Conservation (phyloP, 2,797 vertebrate genomes). For the Gallirallus australis region DNA sequence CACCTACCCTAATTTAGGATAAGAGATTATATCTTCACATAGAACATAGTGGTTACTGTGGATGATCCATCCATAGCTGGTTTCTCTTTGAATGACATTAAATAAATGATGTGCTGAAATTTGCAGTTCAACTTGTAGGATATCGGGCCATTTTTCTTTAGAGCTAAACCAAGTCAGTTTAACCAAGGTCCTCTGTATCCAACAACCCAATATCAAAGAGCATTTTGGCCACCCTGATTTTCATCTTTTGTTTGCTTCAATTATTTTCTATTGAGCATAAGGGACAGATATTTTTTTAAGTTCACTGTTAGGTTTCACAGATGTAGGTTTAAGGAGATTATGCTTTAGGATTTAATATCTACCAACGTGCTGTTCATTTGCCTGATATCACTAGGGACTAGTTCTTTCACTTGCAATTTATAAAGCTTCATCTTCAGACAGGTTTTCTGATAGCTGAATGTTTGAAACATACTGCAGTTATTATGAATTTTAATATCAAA, state of each 20-base stretch:
- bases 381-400: slow-evolving; percentile 10
- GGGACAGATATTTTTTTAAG: slow-evolving; percentile 32
- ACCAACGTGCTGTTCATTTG: slow-evolving; percentile 50
- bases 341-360: slow-evolving; percentile 60
- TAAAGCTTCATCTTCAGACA: slow-evolving; percentile 44
- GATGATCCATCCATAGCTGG: neutral
- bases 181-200: neutral
- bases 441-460: neutral
- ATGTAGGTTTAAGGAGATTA: slow-evolving; percentile 52
- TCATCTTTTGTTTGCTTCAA: neutral
- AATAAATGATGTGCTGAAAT: neutral
- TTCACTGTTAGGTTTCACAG: slow-evolving; percentile 46
- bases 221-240: neutral
- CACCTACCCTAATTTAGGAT: neutral
- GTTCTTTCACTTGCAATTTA: slow-evolving; percentile 67
- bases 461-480: slow-evolving; percentile 19
- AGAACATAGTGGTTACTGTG: neutral
- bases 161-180: neutral
- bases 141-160: neutral
- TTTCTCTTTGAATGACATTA: neutral
- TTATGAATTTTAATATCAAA: slow-evolving; percentile 43
- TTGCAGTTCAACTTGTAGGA: neutral
- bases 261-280: neutral
- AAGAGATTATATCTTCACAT: neutral
- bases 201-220: neutral